A percentile compares a stretch with the other conserved stretches of the same genome.
Evolutionary conservation across 2,797 vertebrate genomes (phyloP).

Genomic region (Eurystomus glaucurus): DNA sequence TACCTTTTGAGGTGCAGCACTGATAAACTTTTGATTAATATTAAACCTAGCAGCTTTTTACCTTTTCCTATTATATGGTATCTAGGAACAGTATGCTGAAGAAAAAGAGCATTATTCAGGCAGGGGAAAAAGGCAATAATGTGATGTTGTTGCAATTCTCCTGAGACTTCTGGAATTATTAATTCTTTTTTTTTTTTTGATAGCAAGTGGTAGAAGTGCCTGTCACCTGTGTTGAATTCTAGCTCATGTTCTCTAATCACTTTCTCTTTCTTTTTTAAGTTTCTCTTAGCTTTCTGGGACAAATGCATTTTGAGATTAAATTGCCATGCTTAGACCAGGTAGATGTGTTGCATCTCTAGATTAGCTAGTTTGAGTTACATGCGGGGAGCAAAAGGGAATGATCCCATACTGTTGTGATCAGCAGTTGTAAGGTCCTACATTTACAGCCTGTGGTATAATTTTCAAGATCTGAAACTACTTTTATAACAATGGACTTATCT

Average conservation of each 20-base stretch:
- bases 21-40: neutral
- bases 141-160: neutral
- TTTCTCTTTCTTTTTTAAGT: neutral
- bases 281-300: neutral
- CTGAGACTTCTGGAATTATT: neutral
- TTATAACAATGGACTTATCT: neutral
- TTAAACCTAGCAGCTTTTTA: neutral
- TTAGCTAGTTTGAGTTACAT: neutral
- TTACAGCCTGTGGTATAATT: neutral
- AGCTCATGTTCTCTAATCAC: neutral
- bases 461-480: neutral
- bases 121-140: neutral
- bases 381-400: neutral
- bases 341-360: neutral
- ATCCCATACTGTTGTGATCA: neutral
- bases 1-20: neutral
- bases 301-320: slow-evolving; percentile 1
- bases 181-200: neutral
- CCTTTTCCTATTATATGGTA: neutral
- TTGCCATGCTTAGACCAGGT: neutral
- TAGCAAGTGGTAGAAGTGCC: neutral
- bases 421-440: neutral
- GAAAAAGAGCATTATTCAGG: neutral
- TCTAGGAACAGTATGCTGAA: neutral
- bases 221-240: neutral